Base-by-base conservation (phyloP, 2,797 vertebrate species). In the Ctenopoma kingsleyae region DNA sequence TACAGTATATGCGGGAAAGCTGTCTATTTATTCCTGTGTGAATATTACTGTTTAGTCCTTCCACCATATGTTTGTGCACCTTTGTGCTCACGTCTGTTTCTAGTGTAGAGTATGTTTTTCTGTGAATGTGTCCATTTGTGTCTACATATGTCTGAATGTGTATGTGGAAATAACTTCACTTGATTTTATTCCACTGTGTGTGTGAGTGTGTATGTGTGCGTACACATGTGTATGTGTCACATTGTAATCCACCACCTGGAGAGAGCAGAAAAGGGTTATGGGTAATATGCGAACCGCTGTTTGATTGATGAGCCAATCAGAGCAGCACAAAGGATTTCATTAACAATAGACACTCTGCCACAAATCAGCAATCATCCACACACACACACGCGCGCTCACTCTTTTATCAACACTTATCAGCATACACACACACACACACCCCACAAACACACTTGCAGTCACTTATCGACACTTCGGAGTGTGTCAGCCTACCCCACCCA, bases 251-350 rank as follows among this genome's bases (percentile, higher is more conserved):
- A 12, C 89, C 91, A 89, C 89, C 91, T 91, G 91, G 85, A 85
- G 88, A 81, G 89, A 83, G 86, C 77, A 87, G 82, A 87, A 78
- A 88, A 71, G 84, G 84, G 80, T 89, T 87, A 89, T 86, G 87
- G 88, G 85, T 91, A 91, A 90, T 86, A 87, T 88, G 84, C 32
- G 81, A 85, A 86, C 87, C 67, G 80, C 88, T 76, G 87, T 92
- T 92, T 94, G 93, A 94, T 92, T 94, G 92, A 95, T 94, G 90
- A 91, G 87, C 90, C 91, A 94, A 94, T 94, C 93, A 93, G 91
- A 90, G 91, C 13, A 53, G 77, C 93, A 93, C 91, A 94, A 94
- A 94, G 88, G 90, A 91, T 92, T 94, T 94, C 92, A 94, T 95
- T 95, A 94, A 90, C 89, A 92, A 92, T 76, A 91, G 91, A 93